Evolutionary conservation across 2,888 invertebrate species (phyloP), one percentile per base, ranked within the genome.

Genomic region (Teinopalpus imperialis): DNA sequence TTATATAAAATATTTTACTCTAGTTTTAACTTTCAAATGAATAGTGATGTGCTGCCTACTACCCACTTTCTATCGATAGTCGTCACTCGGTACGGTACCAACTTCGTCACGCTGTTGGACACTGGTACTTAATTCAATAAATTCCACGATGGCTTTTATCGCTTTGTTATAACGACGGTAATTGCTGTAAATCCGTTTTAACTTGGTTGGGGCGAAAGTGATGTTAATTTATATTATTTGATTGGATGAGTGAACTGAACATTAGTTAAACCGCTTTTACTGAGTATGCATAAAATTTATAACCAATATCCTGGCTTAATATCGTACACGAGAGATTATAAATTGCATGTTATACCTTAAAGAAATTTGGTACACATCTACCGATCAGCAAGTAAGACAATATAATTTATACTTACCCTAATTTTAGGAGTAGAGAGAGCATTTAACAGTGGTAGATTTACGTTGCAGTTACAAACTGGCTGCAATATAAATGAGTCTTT

Each of bases 41-140:
- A 20, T 27, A 43, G 43, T 43, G 27, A 35, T 27, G 35, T 27
- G 43, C 27, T 3, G 10, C 26, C 10, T 12, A 6, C 16, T 12
- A 24, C 9, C n/a, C 26, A 30, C 35, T 43, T 43, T 43, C 43
- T 35, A 43, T 30, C 29, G 29, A 43, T 34, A n/a, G 7, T 26
- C 13, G 21, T 26, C 26, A 26, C 10, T n/a, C 26, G 26, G 43
- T 43, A 21, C 29, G 21, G 35, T 21, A 27, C 43, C 21, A 13
- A 27, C 14, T 20, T 7, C 35, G 43, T 43, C 35, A 43, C 29
- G 35, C 9, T 7, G 7, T 1, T 9, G 35, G 13, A 10, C 21
- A 10, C 8, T 18, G 8, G 13, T 20, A 24, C 10, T 29, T 21
- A 18, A 27, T 35, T 29, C 29, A 21, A 43, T 43, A 8, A 27